phyloP scores from a whole-genome alignment of 2,797 vertebrate species.

The Lophotriccus pileatus region DNA sequence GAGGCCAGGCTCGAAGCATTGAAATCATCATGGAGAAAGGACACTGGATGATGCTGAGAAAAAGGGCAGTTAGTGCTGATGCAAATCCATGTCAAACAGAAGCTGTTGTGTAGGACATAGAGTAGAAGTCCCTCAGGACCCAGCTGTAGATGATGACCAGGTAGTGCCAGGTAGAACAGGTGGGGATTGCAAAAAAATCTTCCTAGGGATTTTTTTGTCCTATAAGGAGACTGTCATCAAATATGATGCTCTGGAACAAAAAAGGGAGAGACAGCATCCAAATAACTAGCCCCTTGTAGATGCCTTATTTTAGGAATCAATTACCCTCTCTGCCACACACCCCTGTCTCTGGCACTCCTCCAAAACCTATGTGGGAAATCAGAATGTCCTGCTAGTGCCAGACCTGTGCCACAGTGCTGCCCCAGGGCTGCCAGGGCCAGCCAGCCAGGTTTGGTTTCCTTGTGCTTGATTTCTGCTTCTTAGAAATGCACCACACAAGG shows the following conservation, averaged over 20 bases:
- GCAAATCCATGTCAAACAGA: not conserved
- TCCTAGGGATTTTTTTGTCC: not conserved
- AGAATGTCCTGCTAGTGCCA: not conserved
- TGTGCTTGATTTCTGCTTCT: not conserved
- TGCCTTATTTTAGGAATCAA: not conserved
- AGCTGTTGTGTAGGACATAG: not conserved
- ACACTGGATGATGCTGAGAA: not conserved
- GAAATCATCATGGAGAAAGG: not conserved
- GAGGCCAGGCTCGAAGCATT: not conserved
- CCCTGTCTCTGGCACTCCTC: not conserved
- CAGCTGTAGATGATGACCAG: not conserved
- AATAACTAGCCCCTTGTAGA: not conserved
- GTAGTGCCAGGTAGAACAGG: not conserved
- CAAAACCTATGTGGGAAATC: rapidly evolving
- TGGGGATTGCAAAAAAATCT: not conserved
- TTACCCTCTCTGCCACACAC: not conserved
- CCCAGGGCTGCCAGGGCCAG: not conserved
- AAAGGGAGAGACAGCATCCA: not conserved
- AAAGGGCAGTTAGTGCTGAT: not conserved
- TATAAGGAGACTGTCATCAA: not conserved
- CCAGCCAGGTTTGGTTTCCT: not conserved
- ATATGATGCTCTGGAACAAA: not conserved
- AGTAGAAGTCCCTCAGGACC: not conserved
- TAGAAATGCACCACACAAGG: not conserved
- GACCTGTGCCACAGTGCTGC: not conserved